Percentiles rank a stretch among this genome's conserved stretches.
phyloP scores from a whole-genome alignment of 2,797 vertebrate species.

The Anguilla marmorata region DNA sequence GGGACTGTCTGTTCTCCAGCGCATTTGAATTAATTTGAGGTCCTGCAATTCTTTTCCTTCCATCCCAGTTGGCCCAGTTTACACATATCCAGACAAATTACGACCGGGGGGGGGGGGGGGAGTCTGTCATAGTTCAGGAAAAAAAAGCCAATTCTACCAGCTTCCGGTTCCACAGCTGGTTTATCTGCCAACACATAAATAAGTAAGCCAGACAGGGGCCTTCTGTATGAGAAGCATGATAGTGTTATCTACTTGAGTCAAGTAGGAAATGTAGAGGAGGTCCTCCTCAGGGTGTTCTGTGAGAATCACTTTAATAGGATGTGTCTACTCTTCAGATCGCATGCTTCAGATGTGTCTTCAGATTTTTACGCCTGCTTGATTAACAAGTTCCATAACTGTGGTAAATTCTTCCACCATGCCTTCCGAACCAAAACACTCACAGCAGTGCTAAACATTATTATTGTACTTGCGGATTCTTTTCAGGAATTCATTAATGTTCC shows the following conservation, averaged over 20 bases:
- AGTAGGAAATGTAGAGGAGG: not conserved
- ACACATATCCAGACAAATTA: not conserved
- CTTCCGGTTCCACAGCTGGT: not conserved
- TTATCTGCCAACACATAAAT: not conserved
- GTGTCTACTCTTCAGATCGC: not conserved
- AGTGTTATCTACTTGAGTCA: not conserved
- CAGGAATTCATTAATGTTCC: not conserved
- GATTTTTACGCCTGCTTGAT: not conserved
- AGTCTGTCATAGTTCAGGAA: too few species aligned
- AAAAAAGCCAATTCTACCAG: not conserved
- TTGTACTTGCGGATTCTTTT: not conserved
- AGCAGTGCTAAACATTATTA: not conserved
- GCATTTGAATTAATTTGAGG: not conserved
- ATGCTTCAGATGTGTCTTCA: not conserved
- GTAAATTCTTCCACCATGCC: not conserved
- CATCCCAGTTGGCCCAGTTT: not conserved
- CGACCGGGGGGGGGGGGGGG: not conserved
- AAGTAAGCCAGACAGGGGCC: not conserved
- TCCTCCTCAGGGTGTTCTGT: not conserved
- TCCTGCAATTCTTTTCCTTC: not conserved
- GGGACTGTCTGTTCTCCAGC: not conserved
- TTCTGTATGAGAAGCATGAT: not conserved
- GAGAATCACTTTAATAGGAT: not conserved
- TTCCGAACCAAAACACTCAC: not conserved
- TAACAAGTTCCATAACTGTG: not conserved